phyloP scores from a whole-genome alignment of 2,113 vertebrate genomes.

The Alaudala cheleensis region DNA sequence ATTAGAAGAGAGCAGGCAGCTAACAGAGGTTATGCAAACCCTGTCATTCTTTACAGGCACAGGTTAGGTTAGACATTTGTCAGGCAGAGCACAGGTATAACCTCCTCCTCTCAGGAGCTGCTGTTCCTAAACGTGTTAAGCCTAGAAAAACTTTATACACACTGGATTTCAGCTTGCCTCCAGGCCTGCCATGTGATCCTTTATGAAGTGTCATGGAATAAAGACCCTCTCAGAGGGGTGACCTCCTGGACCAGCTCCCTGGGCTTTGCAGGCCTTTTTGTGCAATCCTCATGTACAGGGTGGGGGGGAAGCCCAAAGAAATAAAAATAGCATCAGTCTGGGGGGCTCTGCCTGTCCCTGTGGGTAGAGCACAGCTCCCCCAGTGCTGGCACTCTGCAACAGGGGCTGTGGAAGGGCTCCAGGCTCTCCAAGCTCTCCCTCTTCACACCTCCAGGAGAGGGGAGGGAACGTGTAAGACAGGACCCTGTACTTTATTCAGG shows the following conservation, averaged over 20 bases:
- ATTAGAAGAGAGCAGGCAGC: background rate
- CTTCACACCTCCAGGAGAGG: background rate
- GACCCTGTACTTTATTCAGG: background rate
- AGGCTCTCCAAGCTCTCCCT: background rate
- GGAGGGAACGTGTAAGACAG: background rate
- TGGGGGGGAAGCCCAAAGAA: accelerated
- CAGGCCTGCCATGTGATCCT: background rate
- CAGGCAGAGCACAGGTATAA: background rate
- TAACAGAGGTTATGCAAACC: background rate
- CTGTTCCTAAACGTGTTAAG: background rate
- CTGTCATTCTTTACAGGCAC: background rate
- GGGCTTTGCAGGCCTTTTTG: background rate
- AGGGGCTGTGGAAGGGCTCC: accelerated
- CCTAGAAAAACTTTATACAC: background rate
- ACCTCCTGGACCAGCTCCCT: background rate
- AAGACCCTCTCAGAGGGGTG: background rate
- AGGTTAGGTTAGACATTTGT: background rate
- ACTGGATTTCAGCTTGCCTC: background rate
- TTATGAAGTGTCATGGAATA: background rate
- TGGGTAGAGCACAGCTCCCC: background rate
- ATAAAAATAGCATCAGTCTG: no score
- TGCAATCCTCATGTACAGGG: background rate
- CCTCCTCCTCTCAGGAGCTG: background rate
- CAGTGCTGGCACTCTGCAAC: background rate
- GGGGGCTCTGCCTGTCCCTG: background rate